Evolutionary conservation across 2,888 invertebrate genomes (phyloP), one percentile per base, ranked within the genome.

Genomic region (Ectropis crepuscularia): DNA sequence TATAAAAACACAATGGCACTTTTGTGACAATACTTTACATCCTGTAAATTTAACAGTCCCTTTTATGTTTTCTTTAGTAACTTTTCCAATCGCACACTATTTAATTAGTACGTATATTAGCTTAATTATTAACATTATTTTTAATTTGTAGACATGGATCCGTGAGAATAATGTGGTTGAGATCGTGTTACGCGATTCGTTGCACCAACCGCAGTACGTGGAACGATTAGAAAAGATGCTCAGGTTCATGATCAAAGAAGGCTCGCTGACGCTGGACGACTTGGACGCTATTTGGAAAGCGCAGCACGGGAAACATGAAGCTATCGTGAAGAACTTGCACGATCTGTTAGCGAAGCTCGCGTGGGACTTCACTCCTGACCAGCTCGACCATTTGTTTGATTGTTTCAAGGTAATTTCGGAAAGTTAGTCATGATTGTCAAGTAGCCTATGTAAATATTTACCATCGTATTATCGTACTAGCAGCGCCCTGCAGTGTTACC

Each of bases 321-420:
- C 99, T 7, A 99, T 99, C 76, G 99, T 99, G 7, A 99, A 98
- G 88, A 99, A 99, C 85, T 96, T 99, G 47, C 99, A 99, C 83
- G 99, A 99, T 85, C 92, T 99, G 71, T 88, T 99, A 64, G 98
- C 99, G 8, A 99, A 99, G 89, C 93, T 99, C 57, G 99, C 99
- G 0, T 99, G 99, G 99, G 99, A 99, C 87, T 99, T 99, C 86
- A 97, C 98, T 70, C 98, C 99, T 0, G 98, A 99, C 85, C 99
- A 99, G 86, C 93, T 99, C 54, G 99, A 99, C 85, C 98, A 99
- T 90, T 94, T 99, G 41, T 99, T 99, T 90, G 98, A 98, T 81
- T 98, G 99, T 90, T 99, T 99, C 91, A 98, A 98, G 95, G 97
- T 97, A 63, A 16, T 41, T 6, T 12, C 6, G 12, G 62, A 58